Evolutionary conservation across 2,888 invertebrate genomes (phyloP).

Genomic region (Macrophya annulata): DNA sequence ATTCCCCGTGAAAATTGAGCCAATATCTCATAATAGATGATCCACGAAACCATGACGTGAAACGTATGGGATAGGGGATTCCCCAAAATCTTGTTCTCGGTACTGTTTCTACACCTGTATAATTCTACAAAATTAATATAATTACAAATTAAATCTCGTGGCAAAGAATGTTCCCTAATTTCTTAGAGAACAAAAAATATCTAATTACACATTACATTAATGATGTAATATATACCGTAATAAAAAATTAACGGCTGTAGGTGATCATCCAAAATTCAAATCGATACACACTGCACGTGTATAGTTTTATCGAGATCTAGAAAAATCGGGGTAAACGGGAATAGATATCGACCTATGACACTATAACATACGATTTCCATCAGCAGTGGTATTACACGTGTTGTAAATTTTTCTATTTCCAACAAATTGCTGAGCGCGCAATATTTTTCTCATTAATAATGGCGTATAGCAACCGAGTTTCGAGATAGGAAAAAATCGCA

Average conservation of each 20-base stretch:
- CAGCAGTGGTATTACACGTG: neutral
- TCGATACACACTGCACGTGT: neutral
- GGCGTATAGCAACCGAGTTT: neutral
- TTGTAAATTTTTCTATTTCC: neutral
- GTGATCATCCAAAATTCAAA: neutral
- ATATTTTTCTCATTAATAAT: neutral
- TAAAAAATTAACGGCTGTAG: too few relatives aligned
- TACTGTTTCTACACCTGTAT: neutral
- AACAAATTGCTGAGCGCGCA: neutral
- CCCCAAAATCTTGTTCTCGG: neutral
- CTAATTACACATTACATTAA: neutral
- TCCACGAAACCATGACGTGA: neutral
- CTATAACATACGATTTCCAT: neutral
- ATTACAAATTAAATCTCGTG: too few relatives aligned
- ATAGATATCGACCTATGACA: neutral
- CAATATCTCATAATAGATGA: neutral
- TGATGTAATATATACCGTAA: too few relatives aligned
- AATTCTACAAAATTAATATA: neutral
- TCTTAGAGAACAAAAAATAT: neutral
- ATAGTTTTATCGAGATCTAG: neutral
- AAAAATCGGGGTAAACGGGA: neutral
- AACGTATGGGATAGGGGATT: neutral
- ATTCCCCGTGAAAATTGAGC: neutral
- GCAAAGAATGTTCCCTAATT: neutral
- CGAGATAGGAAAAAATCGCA: neutral